Evolutionary conservation across 2,888 invertebrate genomes (phyloP), one percentile per base, ranked within the genome.

Genomic region (Philonicus albiceps): DNA sequence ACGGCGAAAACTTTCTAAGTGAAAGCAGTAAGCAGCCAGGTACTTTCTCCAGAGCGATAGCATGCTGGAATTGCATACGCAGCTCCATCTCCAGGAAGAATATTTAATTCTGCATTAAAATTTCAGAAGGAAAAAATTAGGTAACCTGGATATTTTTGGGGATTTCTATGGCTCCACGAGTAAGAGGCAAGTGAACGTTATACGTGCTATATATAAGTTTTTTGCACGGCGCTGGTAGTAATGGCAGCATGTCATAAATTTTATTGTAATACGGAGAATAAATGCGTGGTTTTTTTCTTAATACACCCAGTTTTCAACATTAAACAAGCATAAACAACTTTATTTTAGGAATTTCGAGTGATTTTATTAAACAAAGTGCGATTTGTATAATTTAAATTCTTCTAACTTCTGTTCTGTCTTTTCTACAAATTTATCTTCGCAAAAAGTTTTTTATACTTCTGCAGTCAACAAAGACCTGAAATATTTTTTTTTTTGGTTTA

Each of bases 31-130:
- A 64, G 27, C 64, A 64, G 64, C 3, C 19, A 27, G 78, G 78
- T 78, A 30, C 37, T 76, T 64, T 64, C 64, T 22, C 64, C 22
- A 3, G 53, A 27, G 64, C 19, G 19, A 40, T 76, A 76, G 37
- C 30, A 76, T 37, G 22, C 22, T 43, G 78, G 49, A 78, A 78
- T 78, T 78, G 78, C 78, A 78, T 78, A 78, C 49, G 78, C 78
- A 78, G 30, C 16, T 78, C 49, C 49, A 49, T 22, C 22, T 64
- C 11, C 78, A 30, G 78, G 22, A 78, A 27, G 30, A 78, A 43
- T 78, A 78, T 78, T 31, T 49, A 78, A 78, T 78, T 78, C 49
- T 5, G 31, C 49, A 78, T 78, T 78, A 78, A 78, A 78, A 49
- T 78, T 78, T 78, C 78, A 78, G 30, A 27, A 64, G 64, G 64